Conservation (phyloP, 1,140 invertebrate species). For the Scaptomyza montana region DNA sequence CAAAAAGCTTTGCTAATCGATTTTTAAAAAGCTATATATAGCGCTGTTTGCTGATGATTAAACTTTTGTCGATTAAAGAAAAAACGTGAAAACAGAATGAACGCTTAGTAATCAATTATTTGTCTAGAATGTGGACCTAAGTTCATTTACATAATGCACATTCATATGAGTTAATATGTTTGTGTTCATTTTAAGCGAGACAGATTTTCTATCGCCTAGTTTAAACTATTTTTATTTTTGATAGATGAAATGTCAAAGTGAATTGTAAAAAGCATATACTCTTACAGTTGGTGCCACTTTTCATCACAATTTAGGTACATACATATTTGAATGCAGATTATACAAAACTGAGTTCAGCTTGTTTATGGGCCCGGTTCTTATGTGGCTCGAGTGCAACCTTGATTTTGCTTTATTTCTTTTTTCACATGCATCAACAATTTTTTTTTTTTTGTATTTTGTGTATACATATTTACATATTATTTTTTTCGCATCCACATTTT, state of each 20-base stretch:
- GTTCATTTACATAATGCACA: constrained; percentile 6
- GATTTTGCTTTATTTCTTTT: constrained; percentile 57
- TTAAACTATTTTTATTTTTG: too few species aligned
- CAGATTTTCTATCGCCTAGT: too few species aligned
- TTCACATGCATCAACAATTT: constrained; percentile 72
- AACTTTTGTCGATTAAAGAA: constrained; percentile 22
- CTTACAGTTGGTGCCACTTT: background rate
- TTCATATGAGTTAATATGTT: too few species aligned
- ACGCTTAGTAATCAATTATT: constrained; percentile 49
- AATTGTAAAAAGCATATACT: background rate
- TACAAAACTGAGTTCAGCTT: constrained; percentile 4
- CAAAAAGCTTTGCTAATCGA: constrained; percentile 19
- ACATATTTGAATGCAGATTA: background rate
- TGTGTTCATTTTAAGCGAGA: too few species aligned
- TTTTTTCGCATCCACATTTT: constrained; percentile 53
- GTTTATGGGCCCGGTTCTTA: constrained; percentile 64
- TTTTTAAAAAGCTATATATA: constrained; percentile 21
- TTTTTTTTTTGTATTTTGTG: constrained; percentile 22
- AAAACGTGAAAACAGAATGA: constrained; percentile 17
- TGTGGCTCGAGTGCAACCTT: constrained; percentile 63
- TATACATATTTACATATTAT: background rate
- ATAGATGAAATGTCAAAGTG: too few species aligned
- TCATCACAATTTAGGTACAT: background rate
- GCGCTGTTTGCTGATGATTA: constrained; percentile 28
- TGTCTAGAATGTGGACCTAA: constrained; percentile 32